Percentiles rank a stretch among this genome's conserved stretches.
Evolutionary conservation across 2,888 invertebrate species (phyloP).

Genomic region (Amaurobius ferox): DNA sequence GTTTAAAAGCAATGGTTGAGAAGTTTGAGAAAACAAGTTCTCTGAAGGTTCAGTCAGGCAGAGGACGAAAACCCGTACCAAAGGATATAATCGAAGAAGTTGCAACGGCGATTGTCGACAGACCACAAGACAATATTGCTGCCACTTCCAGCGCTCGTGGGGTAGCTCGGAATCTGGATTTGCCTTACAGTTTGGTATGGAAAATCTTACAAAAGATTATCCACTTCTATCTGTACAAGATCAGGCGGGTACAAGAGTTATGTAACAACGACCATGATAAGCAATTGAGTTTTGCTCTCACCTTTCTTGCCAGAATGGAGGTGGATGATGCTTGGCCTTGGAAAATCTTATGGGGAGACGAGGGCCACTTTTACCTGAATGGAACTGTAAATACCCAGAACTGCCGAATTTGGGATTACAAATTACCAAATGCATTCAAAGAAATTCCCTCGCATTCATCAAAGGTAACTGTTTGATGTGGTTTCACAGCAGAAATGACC

Average conservation of each 20-base stretch:
- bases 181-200: too few species aligned
- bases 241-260: background rate
- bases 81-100: too few species aligned
- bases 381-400: constrained; percentile 17
- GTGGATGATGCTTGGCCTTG: background rate
- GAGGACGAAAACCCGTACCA: too few species aligned
- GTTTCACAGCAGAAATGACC: constrained; percentile 7
- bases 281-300: background rate
- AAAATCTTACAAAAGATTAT: background rate
- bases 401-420: background rate
- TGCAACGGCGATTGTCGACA: too few species aligned
- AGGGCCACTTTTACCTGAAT: constrained; percentile 7
- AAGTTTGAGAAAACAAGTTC: too few species aligned
- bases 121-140: too few species aligned
- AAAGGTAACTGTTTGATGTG: constrained; percentile 2
- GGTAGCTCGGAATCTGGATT: too few species aligned
- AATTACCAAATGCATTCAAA: background rate
- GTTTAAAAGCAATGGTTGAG: too few species aligned
- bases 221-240: constrained; percentile 16
- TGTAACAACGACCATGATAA: background rate
- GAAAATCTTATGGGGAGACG: constrained; percentile 7
- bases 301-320: constrained; percentile 17
- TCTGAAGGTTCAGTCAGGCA: too few species aligned
- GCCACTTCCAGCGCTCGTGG: too few species aligned
- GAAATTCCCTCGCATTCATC: constrained; percentile 13